phyloP scores from a whole-genome alignment of 2,113 vertebrate genomes.

The Thalassoma bifasciatum region DNA sequence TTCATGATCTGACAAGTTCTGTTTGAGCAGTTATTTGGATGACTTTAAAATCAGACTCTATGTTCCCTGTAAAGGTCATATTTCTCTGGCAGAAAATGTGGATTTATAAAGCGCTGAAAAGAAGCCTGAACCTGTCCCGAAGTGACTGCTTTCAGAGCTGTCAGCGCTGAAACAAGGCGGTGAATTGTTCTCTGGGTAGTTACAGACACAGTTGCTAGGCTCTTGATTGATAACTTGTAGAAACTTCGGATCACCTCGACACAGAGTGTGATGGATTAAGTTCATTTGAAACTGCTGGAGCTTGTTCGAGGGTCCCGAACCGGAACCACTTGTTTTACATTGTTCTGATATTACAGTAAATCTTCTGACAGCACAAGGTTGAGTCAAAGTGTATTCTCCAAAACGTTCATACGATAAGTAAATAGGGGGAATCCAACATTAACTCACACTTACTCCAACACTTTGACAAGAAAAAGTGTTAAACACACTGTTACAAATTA shows the following conservation, averaged over 20 bases:
- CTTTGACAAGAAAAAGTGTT: neutral
- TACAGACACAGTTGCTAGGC: constrained; percentile 25
- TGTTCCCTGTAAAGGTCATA: neutral
- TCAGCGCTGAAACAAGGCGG: constrained; percentile 16
- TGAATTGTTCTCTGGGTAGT: constrained; percentile 9
- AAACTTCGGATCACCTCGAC: constrained; percentile 29
- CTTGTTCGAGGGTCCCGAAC: constrained; percentile 14
- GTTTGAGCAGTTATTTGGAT: neutral
- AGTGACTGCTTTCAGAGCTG: neutral
- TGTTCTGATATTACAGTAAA: neutral
- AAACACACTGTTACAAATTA: no score
- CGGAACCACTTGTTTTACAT: constrained; percentile 4
- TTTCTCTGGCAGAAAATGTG: constrained; percentile 2
- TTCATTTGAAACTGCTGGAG: constrained; percentile 33
- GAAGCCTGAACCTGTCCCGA: neutral
- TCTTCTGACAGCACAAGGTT: neutral
- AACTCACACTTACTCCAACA: no score
- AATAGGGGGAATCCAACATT: neutral
- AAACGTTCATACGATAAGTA: neutral
- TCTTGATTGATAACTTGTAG: constrained; percentile 46
- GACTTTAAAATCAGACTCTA: neutral
- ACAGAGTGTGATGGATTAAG: constrained; percentile 46
- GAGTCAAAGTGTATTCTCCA: neutral
- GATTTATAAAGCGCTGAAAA: constrained; percentile 18
- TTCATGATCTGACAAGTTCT: no score